Evolutionary conservation across 2,797 vertebrate species (phyloP), one percentile per base, ranked within the genome.

Genomic region (Taenioides sp.): DNA sequence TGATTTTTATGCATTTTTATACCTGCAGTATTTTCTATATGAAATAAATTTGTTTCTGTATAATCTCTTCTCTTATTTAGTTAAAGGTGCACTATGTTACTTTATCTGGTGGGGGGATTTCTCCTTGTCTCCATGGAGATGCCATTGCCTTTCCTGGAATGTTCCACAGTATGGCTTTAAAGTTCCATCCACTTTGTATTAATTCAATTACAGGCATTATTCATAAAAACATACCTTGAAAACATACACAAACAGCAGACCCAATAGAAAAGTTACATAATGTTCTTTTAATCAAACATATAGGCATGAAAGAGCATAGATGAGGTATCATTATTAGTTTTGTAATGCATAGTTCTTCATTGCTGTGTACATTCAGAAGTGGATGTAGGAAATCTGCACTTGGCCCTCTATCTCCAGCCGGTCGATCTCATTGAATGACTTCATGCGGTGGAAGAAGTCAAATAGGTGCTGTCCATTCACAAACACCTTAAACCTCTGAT

Each of bases 391-490:
- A 77, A 96, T 87, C 75, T 89, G 89, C 23, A 96, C 78, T 3
- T 96, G 88, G 4, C 95, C 96, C 0, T 85, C 65, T 0, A 97
- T 87, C 63, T 96, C 93, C 78, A 96, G 65, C 12, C 20, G 72
- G 84, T 95, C 90, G 0, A 96, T 87, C 43, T 83, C 84, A 11
- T 69, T 87, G 84, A 95, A 93, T 64, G 86, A 73, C 0, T 67
- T 65, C 23, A 85, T 18, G 18, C 95, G 93, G 74, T 96, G 95
- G 49, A 0, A 7, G 76, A 80, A 96, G 87, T 95, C 85, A 0
- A 94, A 95, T 85, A 95, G 27, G 37, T 93, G 94, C 81, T 96
- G 92, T 11, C 94, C 94, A 0, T 96, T 94, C 68, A 89, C 93
- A 12, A 87, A 96, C 12, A 95, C 90, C 80, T 95, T 96, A 80